Conservation (phyloP, 1,140 invertebrate genomes). For the Drepana arcuata region DNA sequence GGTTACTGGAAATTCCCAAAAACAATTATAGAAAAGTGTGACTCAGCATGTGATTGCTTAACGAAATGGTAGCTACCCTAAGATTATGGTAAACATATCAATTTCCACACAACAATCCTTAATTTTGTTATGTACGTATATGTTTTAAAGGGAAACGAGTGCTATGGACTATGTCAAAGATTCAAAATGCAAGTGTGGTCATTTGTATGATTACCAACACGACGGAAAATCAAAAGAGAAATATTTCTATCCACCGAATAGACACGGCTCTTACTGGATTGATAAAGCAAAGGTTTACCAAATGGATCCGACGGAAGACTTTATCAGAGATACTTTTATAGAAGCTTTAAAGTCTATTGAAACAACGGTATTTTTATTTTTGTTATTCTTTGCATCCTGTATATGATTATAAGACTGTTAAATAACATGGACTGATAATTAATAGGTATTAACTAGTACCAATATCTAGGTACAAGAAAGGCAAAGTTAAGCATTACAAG, state of each 20-base stretch:
- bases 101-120: too few species aligned
- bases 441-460: too few species aligned
- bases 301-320: constrained; percentile 45
- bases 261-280: constrained; percentile 29
- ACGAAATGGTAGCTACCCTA: constrained; percentile 39
- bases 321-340: constrained; percentile 40
- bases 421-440: too few species aligned
- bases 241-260: constrained; percentile 40
- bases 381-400: too few species aligned
- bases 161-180: constrained; percentile 37
- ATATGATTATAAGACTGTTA: too few species aligned
- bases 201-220: constrained; percentile 45
- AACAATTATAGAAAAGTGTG: constrained; percentile 29
- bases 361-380: constrained; percentile 23
- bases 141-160: constrained; percentile 27
- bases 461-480: too few species aligned
- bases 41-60: constrained; percentile 34
- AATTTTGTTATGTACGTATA: constrained; percentile 2
- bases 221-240: constrained; percentile 37
- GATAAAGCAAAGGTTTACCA: constrained; percentile 51
- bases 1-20: constrained; percentile 47
- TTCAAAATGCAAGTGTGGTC: constrained; percentile 51
- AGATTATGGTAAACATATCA: too few species aligned
- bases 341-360: constrained; percentile 33
- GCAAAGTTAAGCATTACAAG: too few species aligned